Evolutionary conservation across 2,113 vertebrate genomes (phyloP).

Genomic region (Cynoglossus semilaevis): DNA sequence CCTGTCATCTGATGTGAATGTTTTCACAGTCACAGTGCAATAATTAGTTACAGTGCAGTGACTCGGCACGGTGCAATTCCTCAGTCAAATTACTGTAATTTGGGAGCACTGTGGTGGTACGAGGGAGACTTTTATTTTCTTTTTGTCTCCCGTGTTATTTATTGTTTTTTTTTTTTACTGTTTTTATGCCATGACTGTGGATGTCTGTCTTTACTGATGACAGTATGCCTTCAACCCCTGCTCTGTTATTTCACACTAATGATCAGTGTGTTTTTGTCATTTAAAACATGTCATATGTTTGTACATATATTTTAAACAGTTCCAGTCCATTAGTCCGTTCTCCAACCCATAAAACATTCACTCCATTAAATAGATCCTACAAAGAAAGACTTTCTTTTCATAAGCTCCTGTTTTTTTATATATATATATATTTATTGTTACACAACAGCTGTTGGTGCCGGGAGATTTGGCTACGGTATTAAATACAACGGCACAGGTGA

Average conservation of each 20-base stretch:
- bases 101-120: slow-evolving; percentile 21
- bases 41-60: slow-evolving; percentile 4
- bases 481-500: too few species aligned
- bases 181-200: slow-evolving; percentile 35
- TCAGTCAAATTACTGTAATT: slow-evolving; percentile 1
- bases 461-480: too few species aligned
- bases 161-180: slow-evolving; percentile 21
- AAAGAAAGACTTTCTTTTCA: too few species aligned
- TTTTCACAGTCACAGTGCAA: slow-evolving; percentile 19
- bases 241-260: slow-evolving; percentile 1
- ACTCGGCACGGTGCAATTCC: slow-evolving; percentile 14
- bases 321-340: too few species aligned
- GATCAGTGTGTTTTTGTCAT: neutral
- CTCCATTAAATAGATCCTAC: too few species aligned
- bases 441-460: too few species aligned
- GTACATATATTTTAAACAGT: too few species aligned
- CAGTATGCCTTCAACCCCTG: slow-evolving; percentile 26
- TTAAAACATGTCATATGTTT: neutral
- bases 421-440: too few species aligned
- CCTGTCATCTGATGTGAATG: neutral
- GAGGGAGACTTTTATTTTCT: slow-evolving; percentile 15
- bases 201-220: slow-evolving; percentile 24
- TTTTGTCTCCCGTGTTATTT: slow-evolving; percentile 57
- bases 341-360: too few species aligned
- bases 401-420: too few species aligned